Percentiles rank a stretch among this genome's conserved stretches.
These are phyloP conservation scores for Notarius lentiginosus DNA, from an alignment of 2,113 vertebrate genomes.

Conservation along the genomic window DNA sequence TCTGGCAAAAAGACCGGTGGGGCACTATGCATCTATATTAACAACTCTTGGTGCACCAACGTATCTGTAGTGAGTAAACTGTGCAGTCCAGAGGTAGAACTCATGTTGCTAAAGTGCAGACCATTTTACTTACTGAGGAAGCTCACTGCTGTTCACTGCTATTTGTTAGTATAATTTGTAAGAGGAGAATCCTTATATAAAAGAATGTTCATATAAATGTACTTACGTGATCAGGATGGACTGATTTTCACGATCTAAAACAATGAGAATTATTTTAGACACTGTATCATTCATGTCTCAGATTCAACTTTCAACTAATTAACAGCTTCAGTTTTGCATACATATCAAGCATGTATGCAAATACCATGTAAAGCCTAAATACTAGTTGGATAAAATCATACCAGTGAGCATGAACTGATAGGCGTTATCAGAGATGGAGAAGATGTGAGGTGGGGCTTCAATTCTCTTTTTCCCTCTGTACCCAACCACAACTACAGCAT, in stretches of 20 bases:
- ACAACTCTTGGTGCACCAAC: too few relatives aligned
- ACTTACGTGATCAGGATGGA: slow-evolving; percentile 74
- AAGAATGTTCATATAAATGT: not conserved
- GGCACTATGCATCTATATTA: too few relatives aligned
- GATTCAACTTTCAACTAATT: not conserved
- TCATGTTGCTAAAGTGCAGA: too few relatives aligned
- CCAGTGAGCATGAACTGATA: slow-evolving; percentile 58
- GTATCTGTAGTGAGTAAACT: too few relatives aligned
- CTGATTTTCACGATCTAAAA: slow-evolving; percentile 67
- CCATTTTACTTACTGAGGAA: too few relatives aligned
- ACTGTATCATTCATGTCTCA: not conserved
- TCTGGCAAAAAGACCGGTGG: too few relatives aligned
- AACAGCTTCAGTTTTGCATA: not conserved
- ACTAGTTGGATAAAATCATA: slow-evolving; percentile 36
- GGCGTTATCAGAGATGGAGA: too few relatives aligned
- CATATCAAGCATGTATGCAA: too few relatives aligned
- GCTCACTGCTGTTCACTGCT: too few relatives aligned
- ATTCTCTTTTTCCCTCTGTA: slow-evolving; percentile 80
- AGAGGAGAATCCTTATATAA: not conserved
- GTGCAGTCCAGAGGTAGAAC: too few relatives aligned
- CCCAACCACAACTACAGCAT: slow-evolving; percentile 68
- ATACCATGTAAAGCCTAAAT: not conserved
- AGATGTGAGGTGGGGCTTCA: slow-evolving; percentile 61
- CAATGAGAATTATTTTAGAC: not conserved
- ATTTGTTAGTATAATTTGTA: not conserved